A percentile compares a stretch with the other conserved stretches of the same genome.
These are phyloP conservation scores for Drosophila formosana DNA, from an alignment of 2,888 invertebrate genomes.

Conservation along the genomic window DNA sequence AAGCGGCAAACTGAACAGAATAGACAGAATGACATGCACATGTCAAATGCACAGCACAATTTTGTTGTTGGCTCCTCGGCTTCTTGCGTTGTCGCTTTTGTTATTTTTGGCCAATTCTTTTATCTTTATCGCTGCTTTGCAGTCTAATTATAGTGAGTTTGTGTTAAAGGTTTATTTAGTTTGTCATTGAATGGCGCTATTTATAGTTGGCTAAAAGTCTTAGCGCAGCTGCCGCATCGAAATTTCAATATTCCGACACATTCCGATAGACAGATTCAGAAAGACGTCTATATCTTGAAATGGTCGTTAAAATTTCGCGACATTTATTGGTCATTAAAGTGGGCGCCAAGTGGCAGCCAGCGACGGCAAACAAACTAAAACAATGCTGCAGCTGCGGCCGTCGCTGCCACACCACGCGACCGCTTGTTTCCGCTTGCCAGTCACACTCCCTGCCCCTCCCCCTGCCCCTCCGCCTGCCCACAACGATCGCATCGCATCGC, in stretches of 20 bases:
- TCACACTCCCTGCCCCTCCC: slow-evolving; percentile 3
- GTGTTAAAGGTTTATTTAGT: slow-evolving; percentile 50
- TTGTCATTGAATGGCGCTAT: slow-evolving; percentile 48
- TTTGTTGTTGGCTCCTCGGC: slow-evolving; percentile 25
- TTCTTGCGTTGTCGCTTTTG: slow-evolving; percentile 12
- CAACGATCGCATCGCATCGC: neutral
- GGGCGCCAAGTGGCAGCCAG: slow-evolving; percentile 53
- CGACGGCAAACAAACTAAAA: slow-evolving; percentile 19
- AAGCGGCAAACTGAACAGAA: slow-evolving; percentile 25
- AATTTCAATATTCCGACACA: slow-evolving; percentile 7
- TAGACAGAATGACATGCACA: slow-evolving; percentile 69
- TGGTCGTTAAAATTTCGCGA: slow-evolving; percentile 27
- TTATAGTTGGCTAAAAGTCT: slow-evolving; percentile 29
- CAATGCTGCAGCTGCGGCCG: slow-evolving; percentile 8
- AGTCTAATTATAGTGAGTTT: slow-evolving; percentile 35
- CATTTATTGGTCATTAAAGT: slow-evolving; percentile 62
- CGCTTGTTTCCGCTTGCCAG: slow-evolving; percentile 57
- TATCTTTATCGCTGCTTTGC: slow-evolving; percentile 22
- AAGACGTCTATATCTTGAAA: slow-evolving; percentile 13
- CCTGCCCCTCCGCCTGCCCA: neutral
- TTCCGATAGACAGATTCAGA: neutral
- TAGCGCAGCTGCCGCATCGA: slow-evolving; percentile 19
- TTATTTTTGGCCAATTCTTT: slow-evolving; percentile 71
- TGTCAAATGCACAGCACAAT: slow-evolving; percentile 64
- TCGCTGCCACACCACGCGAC: slow-evolving; percentile 37